Evolutionary conservation across 1,140 invertebrate genomes (phyloP), one percentile per base, ranked within the genome.

Genomic region (Tetramorium alpestre): DNA sequence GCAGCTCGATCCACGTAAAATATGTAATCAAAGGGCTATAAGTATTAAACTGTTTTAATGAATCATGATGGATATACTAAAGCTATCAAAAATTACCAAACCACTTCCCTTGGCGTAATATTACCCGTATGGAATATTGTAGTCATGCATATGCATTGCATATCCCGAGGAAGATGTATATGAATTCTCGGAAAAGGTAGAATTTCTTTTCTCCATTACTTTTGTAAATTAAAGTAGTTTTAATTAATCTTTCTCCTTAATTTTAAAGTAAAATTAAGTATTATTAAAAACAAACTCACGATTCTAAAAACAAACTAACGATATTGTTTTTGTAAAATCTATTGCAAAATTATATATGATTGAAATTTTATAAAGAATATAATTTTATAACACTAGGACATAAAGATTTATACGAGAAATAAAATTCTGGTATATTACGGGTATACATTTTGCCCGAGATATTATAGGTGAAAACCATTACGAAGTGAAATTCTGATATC

Each of bases 391-490:
- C 6, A 54, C 3, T 25, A n/a, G 5, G 13, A 33, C 13, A 3
- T 22, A 54, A 44, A 1, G 16, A 54, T 22, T 28, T 41, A 44
- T 28, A 10, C 6, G 18, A 41, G 1, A 38, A 44, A 44, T 44
- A 56, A 70, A 81, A 81, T 25, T 47, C 10, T 22, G 10, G 69
- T 18, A 54, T 6, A 13, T 41, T 33, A 7, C n/a, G 16, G 0
- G 13, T 18, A 25, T 72, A 72, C 51, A 72, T 70, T 81, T 70
- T 81, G 56, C 78, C 72, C 65, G 65, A 72, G 38, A 67, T 51
- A 22, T 47, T 54, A n/a, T 18, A 81, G 16, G 38, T 69, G 28
- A 11, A 70, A 81, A 72, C 18, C 16, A 51, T 56, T 81, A 11
- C 47, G 18, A 25, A 28, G 1, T 3, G 41, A 69, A 81, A 70